Evolutionary conservation across 2,113 vertebrate species (phyloP).

Genomic region (Bostrychus sinensis): DNA sequence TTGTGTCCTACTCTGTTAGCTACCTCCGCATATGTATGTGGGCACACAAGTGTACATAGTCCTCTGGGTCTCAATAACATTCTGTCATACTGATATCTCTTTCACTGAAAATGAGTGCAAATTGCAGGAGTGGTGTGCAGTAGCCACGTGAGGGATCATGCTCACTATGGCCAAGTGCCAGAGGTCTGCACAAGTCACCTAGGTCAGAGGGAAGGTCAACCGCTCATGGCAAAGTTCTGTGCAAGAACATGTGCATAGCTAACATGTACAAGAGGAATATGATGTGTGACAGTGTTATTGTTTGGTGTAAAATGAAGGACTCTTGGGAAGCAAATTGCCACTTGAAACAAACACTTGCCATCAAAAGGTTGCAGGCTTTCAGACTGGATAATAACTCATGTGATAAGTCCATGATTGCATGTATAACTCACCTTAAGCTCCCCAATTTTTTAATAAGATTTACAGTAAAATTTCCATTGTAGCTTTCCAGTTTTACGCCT

Average conservation of each 20-base stretch:
- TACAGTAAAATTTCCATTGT: conserved; percentile 28
- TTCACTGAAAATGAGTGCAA: conserved; percentile 25
- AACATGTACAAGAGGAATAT: conserved; percentile 20
- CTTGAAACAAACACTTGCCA: conserved; percentile 30
- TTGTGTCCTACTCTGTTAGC: conserved; percentile 62
- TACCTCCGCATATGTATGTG: conserved; percentile 36
- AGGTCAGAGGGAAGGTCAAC: conserved; percentile 57
- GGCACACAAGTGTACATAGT: conserved; percentile 37
- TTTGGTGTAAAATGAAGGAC: conserved; percentile 29
- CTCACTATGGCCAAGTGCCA: conserved; percentile 44
- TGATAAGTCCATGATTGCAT: conserved; percentile 25
- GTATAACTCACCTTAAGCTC: conserved; percentile 28
- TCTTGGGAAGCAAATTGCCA: conserved; percentile 29
- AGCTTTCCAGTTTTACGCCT: conserved; percentile 20
- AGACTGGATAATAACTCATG: conserved; percentile 27
- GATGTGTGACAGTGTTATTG: conserved; percentile 27
- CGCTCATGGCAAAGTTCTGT: conserved; percentile 56
- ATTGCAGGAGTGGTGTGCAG: conserved; percentile 4
- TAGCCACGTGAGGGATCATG: conserved; percentile 9
- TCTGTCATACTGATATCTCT: conserved; percentile 61
- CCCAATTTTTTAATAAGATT: conserved; percentile 27
- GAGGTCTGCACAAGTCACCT: conserved; percentile 55
- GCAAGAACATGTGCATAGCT: conserved; percentile 27
- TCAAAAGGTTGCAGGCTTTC: conserved; percentile 39
- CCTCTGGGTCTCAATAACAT: conserved; percentile 64